Evolutionary conservation across 2,797 vertebrate genomes (phyloP).

Genomic region (Pteropus rufus): DNA sequence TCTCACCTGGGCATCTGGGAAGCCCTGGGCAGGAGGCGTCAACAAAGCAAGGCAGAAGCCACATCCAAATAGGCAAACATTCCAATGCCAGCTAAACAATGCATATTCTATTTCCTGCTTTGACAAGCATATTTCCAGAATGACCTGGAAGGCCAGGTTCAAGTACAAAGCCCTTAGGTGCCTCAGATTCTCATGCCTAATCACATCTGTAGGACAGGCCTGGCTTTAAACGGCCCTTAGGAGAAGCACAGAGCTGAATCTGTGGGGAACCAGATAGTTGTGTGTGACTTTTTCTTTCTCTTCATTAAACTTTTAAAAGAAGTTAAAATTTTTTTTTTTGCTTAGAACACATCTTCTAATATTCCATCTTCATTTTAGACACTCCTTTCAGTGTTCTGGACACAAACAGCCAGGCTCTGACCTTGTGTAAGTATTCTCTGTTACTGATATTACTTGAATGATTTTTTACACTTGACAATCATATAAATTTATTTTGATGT

Average conservation of each 20-base stretch:
- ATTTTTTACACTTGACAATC: neutral
- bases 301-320: neutral
- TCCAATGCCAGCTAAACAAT: neutral
- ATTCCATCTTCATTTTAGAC: neutral
- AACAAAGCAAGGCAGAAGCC: neutral
- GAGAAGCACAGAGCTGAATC: neutral
- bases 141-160: neutral
- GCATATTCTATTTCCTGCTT: neutral
- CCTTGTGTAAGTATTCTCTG: neutral
- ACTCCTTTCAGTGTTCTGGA: neutral
- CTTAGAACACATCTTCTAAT: neutral
- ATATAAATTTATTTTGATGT: neutral
- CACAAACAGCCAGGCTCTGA: neutral
- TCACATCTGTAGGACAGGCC: neutral
- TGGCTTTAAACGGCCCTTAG: neutral
- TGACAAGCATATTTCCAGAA: neutral
- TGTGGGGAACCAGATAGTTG: neutral
- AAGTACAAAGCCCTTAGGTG: neutral
- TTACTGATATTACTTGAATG: no score
- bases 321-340: neutral
- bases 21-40: neutral
- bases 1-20: neutral
- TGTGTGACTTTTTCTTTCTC: neutral
- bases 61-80: neutral
- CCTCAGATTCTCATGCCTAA: neutral